Percentiles rank a stretch among this genome's conserved stretches.
Conservation (phyloP, 2,888 invertebrate species). For the Tachina lurida region DNA sequence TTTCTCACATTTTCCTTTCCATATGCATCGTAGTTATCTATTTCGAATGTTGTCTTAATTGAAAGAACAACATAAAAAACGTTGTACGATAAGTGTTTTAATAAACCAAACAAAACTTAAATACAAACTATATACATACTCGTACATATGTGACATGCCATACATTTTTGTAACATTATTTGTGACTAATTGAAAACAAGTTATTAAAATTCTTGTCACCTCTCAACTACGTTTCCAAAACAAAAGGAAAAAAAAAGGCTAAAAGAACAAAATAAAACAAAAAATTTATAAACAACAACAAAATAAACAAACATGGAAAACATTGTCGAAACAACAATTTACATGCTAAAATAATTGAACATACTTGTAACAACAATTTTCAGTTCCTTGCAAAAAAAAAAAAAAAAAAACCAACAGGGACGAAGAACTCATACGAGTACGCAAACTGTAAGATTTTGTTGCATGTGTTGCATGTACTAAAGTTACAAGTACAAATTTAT, state of each 20-base stretch:
- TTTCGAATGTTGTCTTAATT: slow-evolving; percentile 52
- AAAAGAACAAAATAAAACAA: slow-evolving; percentile 13
- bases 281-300: slow-evolving; percentile 1
- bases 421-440: not conserved
- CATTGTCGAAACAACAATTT: slow-evolving; percentile 75
- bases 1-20: not conserved
- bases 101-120: slow-evolving; percentile 17
- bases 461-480: slow-evolving; percentile 60
- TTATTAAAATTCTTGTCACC: slow-evolving; percentile 74
- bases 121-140: not conserved
- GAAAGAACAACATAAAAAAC: slow-evolving; percentile 29
- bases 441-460: slow-evolving; percentile 45
- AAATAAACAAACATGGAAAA: slow-evolving; percentile 55
- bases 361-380: slow-evolving; percentile 76
- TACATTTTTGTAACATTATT: slow-evolving; percentile 65
- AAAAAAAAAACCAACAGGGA: not conserved
- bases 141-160: slow-evolving; percentile 30
- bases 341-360: slow-evolving; percentile 81
- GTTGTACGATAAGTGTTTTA: slow-evolving; percentile 18
- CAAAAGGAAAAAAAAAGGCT: not conserved
- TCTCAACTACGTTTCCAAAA: slow-evolving; percentile 39
- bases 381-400: slow-evolving; percentile 74
- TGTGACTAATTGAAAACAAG: slow-evolving; percentile 73
- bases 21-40: not conserved
- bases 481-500: slow-evolving; percentile 58